These are phyloP conservation scores for Scomberomorus guttatus DNA, from an alignment of 2,797 vertebrate species.

Conservation along the genomic window DNA sequence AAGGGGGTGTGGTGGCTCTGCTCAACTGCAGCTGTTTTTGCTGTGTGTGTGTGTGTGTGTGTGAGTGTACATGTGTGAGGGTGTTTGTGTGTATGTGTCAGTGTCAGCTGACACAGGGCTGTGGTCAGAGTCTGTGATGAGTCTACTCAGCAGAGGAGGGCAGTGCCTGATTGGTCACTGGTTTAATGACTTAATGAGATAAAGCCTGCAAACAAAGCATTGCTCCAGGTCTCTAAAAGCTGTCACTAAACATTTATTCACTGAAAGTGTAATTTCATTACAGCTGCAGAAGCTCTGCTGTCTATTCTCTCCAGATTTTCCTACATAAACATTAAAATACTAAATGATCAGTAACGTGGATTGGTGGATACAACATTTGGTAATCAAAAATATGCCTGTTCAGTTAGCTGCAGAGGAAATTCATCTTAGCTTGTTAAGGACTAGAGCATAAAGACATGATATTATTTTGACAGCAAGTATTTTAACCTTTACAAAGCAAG, in stretches of 20 bases:
- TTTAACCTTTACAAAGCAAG: neutral
- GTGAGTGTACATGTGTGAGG: neutral
- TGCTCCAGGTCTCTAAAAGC: constrained; percentile 28
- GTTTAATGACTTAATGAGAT: constrained; percentile 82
- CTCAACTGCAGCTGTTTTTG: constrained; percentile 62
- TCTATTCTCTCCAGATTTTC: neutral
- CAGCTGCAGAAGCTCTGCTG: constrained; percentile 2
- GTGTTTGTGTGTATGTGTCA: constrained; percentile 53
- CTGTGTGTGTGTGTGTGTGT: constrained; percentile 14
- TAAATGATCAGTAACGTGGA: neutral
- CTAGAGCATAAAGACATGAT: neutral
- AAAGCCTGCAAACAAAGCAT: constrained; percentile 46
- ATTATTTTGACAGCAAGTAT: neutral
- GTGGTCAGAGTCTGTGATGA: constrained; percentile 65
- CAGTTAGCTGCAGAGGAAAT: neutral
- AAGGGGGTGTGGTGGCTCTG: constrained; percentile 35
- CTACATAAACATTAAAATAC: neutral
- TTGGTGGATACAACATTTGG: neutral
- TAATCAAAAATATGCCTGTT: neutral
- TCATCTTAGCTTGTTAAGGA: constrained; percentile 11
- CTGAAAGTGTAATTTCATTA: constrained; percentile 16
- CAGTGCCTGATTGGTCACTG: constrained; percentile 62
- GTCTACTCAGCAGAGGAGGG: constrained; percentile 73
- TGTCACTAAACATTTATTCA: constrained; percentile 32
- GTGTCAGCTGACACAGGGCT: constrained; percentile 68